Evolutionary conservation across 1,140 invertebrate species (phyloP), one percentile per base, ranked within the genome.

Genomic region (Ips nitidus): DNA sequence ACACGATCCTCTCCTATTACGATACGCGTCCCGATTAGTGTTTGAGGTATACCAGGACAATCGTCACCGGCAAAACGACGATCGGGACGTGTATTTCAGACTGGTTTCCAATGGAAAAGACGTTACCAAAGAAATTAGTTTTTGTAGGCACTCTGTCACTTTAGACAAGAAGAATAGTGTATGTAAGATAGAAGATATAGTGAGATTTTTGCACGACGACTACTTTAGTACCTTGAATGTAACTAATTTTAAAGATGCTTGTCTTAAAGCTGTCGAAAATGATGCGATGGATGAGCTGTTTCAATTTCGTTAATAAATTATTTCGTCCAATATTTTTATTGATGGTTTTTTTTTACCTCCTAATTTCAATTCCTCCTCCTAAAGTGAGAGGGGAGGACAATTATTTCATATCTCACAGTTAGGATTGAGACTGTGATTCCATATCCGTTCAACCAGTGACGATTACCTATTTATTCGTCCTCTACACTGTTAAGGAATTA

Each of bases 71-170:
- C 68, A 73, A 53, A 75, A 71, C 52, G 78, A 81, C 47, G 86
- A 85, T 0, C 85, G 86, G 74, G 87, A 90, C 77, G 91, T 90
- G 79, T 92, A 91, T 77, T 93, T 96, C 74, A 86, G 93, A 1
- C 82, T 95, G 1, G 80, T 98, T 38, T 90, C 91, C 71, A 95
- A 97, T 78, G 95, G 95, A 0, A 87, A 87, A 69, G 94, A 95
- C 80, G 86, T 95, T 0, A 98, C 95, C 0, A 86, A 88, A 75
- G 86, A 88, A 69, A 84, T 95, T 36, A 86, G 85, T 56, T 96
- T 97, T 78, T 98, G 94, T 78, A 87, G 85, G 72, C 84, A 84
- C 52, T 80, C 83, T 0, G 83, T 86, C 71, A 81, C 79, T 70
- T 79, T 85, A 5, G 83, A 81, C 2, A 83, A 82, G 41, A 86